Evolutionary conservation across 35 echinoderm and acorn worm genomes (phyloP).

Genomic region (Heliocidaris erythrogramma): DNA sequence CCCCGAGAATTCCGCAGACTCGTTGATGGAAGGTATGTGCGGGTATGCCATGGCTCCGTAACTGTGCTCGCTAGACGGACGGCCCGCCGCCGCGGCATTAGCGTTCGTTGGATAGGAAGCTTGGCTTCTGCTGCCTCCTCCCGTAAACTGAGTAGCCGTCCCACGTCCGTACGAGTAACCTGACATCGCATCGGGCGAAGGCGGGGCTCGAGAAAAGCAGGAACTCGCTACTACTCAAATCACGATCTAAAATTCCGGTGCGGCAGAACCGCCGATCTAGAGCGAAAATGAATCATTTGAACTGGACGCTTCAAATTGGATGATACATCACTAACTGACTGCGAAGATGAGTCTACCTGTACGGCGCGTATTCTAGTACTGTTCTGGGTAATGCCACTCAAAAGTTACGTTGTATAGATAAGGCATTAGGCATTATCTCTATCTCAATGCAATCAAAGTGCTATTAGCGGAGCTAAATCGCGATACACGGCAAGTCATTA

Average conservation of each 20-base stretch:
- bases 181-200: constrained; percentile 40
- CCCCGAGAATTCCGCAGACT: neutral
- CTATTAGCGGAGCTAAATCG: constrained; percentile 60
- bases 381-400: constrained; percentile 20
- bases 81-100: neutral
- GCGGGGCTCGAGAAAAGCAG: constrained; percentile 26
- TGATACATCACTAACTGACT: constrained; percentile 10
- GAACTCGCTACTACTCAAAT: neutral
- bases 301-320: constrained; percentile 26
- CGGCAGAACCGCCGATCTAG: neutral
- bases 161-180: constrained; percentile 40
- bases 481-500: constrained; percentile 59
- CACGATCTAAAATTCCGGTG: constrained; percentile 29
- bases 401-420: constrained; percentile 43
- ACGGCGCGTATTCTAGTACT: constrained; percentile 5
- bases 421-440: constrained; percentile 53
- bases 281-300: constrained; percentile 42
- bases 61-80: constrained; percentile 33
- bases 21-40: constrained; percentile 33
- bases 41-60: constrained; percentile 40
- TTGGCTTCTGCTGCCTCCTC: neutral
- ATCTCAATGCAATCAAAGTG: constrained; percentile 70
- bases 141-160: neutral
- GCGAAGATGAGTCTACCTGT: constrained; percentile 13
- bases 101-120: constrained; percentile 20